Evolutionary conservation across 2,888 invertebrate species (phyloP), one percentile per base, ranked within the genome.

Genomic region (Camponotus fellah): DNA sequence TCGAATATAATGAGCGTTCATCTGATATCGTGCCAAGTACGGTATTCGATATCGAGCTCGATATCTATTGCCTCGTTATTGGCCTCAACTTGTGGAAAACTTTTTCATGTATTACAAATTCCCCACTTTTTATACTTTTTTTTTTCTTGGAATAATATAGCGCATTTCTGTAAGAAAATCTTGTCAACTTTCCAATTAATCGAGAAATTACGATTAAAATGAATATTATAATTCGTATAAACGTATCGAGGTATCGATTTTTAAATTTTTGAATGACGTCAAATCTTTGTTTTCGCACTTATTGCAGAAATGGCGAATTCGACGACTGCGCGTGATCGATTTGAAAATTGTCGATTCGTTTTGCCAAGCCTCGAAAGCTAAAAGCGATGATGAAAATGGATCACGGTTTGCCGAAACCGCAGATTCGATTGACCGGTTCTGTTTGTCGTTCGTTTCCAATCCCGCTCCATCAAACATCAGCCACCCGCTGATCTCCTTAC

Each of bases 341-440:
- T 6, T 26, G 60, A 46, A 60, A 49, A 69, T 72, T 60, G 56
- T 26, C 79, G 71, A 37, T 46, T 71, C 43, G 32, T 56, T 65
- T 21, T 26, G 9, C 3, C 56, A 40, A 34, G 49, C 5, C 49
- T 49, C 49, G 32, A 60, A 79, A 26, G 60, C 56, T 14, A 8
- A 58, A 60, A 79, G 58, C 58, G 60, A 46, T 21, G 10, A 32
- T 53, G 12, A 66, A 26, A 37, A 40, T 66, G 12, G 56, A 53
- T 53, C 17, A 53, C 2, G 64, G 76, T 56, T 56, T 69, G 46
- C 14, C 71, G 60, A 72, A 26, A 72, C 79, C 79, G 37, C 79
- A 80, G 60, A 80, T 80, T 37, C 72, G 60, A 80, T 80, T 49
- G 79, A 79, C 43, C 58, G 71, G n/a, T 56, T 77, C 68, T 26